These are phyloP conservation scores for Ciconia nigra DNA, from an alignment of 2,797 vertebrate genomes.

Conservation along the genomic window DNA sequence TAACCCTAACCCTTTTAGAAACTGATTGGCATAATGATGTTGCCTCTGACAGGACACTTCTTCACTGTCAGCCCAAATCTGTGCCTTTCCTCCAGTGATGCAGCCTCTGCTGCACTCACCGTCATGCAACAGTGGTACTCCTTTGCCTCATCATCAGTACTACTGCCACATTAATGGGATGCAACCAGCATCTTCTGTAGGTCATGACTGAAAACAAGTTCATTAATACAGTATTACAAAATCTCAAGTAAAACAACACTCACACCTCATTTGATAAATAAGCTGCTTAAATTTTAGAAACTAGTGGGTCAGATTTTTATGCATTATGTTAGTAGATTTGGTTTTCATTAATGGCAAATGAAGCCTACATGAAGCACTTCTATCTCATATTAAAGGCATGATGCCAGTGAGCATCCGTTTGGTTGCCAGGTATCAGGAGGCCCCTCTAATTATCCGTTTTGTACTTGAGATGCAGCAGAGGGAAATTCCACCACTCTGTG, in stretches of 20 bases:
- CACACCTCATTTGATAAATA: constrained; percentile 60
- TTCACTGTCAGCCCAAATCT: neutral
- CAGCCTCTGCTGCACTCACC: neutral
- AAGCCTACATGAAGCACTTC: constrained; percentile 56
- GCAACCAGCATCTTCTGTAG: neutral
- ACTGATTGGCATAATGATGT: neutral
- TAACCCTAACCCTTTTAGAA: neutral
- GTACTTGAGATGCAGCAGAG: constrained; percentile 43
- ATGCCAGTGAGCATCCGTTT: constrained; percentile 53
- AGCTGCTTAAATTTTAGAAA: constrained; percentile 55
- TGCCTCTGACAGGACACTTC: neutral
- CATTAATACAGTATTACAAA: constrained; percentile 33
- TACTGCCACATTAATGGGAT: neutral
- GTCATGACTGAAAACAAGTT: constrained; percentile 9
- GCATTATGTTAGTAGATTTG: constrained; percentile 53
- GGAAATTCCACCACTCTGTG: constrained; percentile 49
- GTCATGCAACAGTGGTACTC: neutral
- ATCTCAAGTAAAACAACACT: constrained; percentile 53
- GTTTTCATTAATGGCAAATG: constrained; percentile 65
- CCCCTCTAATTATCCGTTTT: constrained; percentile 65
- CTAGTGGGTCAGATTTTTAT: constrained; percentile 52
- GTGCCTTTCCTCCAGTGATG: neutral
- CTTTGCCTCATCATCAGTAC: neutral
- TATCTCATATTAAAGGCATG: constrained; percentile 59
- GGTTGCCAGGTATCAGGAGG: constrained; percentile 68